Base-by-base conservation (phyloP, 2,113 vertebrate genomes). In the Mesembrinibis cayennensis region DNA sequence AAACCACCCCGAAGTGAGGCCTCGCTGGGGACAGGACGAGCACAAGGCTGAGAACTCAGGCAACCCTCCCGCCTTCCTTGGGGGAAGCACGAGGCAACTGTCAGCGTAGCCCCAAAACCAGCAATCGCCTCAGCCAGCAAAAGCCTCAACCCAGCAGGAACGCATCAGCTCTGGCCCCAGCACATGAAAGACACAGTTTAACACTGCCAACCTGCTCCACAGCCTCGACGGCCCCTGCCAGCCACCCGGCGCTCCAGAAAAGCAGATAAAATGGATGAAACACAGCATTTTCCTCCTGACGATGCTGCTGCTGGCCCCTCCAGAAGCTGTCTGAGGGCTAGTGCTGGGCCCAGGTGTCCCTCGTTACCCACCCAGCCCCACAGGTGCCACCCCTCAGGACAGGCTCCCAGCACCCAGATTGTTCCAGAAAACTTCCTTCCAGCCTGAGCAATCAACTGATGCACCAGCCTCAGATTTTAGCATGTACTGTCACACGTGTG, bases 241-340 rank as follows among this genome's bases (percentile, higher is more conserved):
- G 73, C 16, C 11, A 11, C 12, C 4, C 3, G 0, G 3, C 0
- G 0, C 53, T 27, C 45, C 1, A 0, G 36, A 49, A 36, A 11
- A 15, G 59, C 7, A 2, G 44, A 18, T 1, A 14, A 49, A 71
- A 85, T 3, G 10, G 56, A 14, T 2, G 1, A 26, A 82, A 36
- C 2, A 0, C 2, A 0, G 5, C 4, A 3, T 30, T 42, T 62
- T 25, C 42, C 59, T 72, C 6, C 38, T 3, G 0, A 1, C 0
- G 0, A 0, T 29, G 32, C 25, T 44, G 62, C 71, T 19, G 36
- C 53, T 11, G 13, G 19, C 15, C 16, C 7, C 45, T 29, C n/a
- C 29, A 8, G 1, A 2, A 1, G 5, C 50, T 23, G 32, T 10
- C 1, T 3, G n/a, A 72, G 32, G 29, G 34, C 16, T 2, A 7